Evolutionary conservation across 2,888 invertebrate species (phyloP).

Genomic region (Catocala sponsa): DNA sequence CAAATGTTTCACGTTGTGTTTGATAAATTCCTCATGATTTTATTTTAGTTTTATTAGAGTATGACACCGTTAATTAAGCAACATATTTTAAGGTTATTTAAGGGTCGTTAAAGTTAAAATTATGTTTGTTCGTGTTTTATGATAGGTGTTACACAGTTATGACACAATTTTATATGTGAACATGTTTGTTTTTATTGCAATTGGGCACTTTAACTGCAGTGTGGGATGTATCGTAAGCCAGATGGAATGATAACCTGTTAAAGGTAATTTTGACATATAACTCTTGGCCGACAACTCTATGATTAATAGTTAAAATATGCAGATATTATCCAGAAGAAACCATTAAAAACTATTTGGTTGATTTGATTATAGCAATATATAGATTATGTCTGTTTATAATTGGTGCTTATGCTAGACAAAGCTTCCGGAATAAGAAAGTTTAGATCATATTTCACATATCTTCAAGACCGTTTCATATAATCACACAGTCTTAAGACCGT

Average conservation of each 20-base stretch:
- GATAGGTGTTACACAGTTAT: conserved; percentile 40
- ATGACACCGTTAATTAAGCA: conserved; percentile 56
- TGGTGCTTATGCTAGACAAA: no score
- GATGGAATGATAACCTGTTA: neutral
- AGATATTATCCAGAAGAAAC: no score
- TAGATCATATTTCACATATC: no score
- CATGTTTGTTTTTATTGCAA: conserved; percentile 31
- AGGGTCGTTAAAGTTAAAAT: conserved; percentile 46
- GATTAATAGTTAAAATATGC: neutral
- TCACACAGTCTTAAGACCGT: no score
- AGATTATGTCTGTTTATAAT: no score
- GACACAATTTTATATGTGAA: conserved; percentile 44
- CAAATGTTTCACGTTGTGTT: conserved; percentile 58
- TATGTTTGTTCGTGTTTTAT: conserved; percentile 46
- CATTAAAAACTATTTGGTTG: no score
- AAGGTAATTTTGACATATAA: no score
- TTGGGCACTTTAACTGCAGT: neutral
- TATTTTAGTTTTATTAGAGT: conserved; percentile 54
- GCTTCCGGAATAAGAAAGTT: no score
- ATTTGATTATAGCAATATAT: no score
- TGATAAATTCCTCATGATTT: conserved; percentile 57
- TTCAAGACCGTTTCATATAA: no score
- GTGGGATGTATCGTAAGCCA: conserved; percentile 2
- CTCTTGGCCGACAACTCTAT: neutral
- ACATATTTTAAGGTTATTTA: conserved; percentile 52